A percentile compares a stretch with the other conserved stretches of the same genome.
Conservation (phyloP, 2,888 invertebrate genomes). For the Ceratothoa steindachneri region DNA sequence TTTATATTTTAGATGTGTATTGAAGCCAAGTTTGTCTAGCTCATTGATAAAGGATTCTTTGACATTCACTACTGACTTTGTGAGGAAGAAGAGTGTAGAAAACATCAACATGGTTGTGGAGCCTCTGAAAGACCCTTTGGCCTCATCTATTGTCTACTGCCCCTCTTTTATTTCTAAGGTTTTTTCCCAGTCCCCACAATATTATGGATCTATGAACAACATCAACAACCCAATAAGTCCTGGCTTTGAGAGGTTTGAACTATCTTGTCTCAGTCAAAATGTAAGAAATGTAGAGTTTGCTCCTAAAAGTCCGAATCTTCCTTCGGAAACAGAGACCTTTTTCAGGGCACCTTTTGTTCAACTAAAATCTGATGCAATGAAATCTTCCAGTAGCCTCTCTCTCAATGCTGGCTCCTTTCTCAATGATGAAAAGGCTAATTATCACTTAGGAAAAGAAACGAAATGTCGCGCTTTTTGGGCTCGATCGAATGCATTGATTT, state of each 20-base stretch:
- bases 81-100: slow-evolving; percentile 32
- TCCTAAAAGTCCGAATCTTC: background rate
- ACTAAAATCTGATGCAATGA: background rate
- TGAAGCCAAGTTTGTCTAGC: slow-evolving; percentile 43
- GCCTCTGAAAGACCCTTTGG: slow-evolving; percentile 32
- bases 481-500: slow-evolving; percentile 60
- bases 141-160: slow-evolving; percentile 34
- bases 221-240: slow-evolving; percentile 1
- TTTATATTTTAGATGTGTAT: slow-evolving; percentile 30
- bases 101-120: slow-evolving; percentile 46
- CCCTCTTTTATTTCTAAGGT: slow-evolving; percentile 10
- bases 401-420: background rate
- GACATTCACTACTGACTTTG: slow-evolving; percentile 46
- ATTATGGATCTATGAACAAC: background rate
- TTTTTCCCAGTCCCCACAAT: background rate
- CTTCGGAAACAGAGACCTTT: background rate
- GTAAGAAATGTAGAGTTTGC: slow-evolving; percentile 2
- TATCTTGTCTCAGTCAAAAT: background rate
- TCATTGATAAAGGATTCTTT: slow-evolving; percentile 44
- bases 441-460: background rate
- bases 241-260: slow-evolving; percentile 1
- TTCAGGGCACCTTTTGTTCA: background rate
- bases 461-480: slow-evolving; percentile 47
- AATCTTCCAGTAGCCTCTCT: background rate
- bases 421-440: background rate